A percentile compares a stretch with the other conserved stretches of the same genome.
These are phyloP conservation scores for Ancistrus triradiatus DNA, from an alignment of 2,113 vertebrate genomes.

Conservation along the genomic window DNA sequence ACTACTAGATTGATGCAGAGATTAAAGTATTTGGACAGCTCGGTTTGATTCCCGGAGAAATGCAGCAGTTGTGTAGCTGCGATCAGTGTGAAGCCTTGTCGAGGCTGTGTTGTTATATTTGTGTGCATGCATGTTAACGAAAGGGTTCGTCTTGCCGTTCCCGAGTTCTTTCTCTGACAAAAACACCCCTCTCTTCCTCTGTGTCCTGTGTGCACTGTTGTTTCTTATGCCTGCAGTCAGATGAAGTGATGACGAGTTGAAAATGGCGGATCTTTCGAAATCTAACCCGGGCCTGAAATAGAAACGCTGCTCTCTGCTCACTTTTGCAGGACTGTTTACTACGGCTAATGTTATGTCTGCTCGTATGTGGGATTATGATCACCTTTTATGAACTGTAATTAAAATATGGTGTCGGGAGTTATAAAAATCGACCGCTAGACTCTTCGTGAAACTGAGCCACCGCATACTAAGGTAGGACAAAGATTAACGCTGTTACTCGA, in stretches of 20 bases:
- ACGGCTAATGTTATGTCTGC: not conserved
- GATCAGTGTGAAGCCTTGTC: no score
- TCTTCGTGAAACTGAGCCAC: conserved; percentile 2
- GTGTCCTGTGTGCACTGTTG: not conserved
- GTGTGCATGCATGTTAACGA: no score
- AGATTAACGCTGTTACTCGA: conserved; percentile 22
- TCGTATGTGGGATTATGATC: not conserved
- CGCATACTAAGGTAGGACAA: conserved; percentile 21
- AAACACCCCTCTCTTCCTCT: not conserved
- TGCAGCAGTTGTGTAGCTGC: no score
- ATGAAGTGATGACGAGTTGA: conserved; percentile 84
- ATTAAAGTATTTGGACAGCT: no score
- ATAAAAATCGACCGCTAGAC: not conserved
- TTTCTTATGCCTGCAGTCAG: conserved; percentile 49
- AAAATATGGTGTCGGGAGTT: no score
- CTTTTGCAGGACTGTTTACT: not conserved
- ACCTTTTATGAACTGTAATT: no score
- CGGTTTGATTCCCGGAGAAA: no score
- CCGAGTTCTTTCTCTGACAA: not conserved
- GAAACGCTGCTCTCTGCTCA: conserved; percentile 45
- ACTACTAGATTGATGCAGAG: no score
- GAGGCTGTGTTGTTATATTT: no score
- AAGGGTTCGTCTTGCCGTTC: not conserved
- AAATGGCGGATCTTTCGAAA: conserved; percentile 99
- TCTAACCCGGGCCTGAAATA: conserved; percentile 84